Evolutionary conservation across 2,113 vertebrate genomes (phyloP).

Genomic region (Varanus komodoensis): DNA sequence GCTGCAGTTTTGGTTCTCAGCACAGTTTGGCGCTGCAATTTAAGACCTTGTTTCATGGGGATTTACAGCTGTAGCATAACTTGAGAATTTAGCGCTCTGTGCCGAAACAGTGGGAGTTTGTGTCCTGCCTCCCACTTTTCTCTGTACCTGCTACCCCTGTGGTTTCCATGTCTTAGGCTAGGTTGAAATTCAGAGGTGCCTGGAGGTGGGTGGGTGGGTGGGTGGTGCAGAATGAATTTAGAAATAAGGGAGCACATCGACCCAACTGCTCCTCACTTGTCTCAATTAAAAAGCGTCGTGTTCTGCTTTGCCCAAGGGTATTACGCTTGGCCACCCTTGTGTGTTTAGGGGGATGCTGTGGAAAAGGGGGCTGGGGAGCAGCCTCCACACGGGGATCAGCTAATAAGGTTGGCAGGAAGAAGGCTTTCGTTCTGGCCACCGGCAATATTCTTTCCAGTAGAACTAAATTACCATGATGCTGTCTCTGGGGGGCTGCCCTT

Average conservation of each 20-base stretch:
- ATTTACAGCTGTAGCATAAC: conserved; percentile 19
- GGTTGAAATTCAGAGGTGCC: not conserved
- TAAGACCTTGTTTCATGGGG: conserved; percentile 38
- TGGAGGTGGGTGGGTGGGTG: not conserved
- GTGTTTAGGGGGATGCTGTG: not conserved
- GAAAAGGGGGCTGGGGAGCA: no score
- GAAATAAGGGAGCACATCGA: not conserved
- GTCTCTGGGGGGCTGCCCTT: not conserved
- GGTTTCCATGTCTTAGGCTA: not conserved
- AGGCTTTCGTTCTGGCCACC: not conserved
- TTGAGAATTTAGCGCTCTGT: not conserved
- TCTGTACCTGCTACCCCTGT: not conserved
- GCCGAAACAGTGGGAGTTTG: no score
- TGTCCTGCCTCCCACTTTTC: not conserved
- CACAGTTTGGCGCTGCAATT: conserved; percentile 1
- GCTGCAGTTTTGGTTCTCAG: not conserved
- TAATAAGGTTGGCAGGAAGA: no score
- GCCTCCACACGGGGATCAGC: not conserved
- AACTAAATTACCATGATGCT: not conserved
- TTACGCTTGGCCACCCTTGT: not conserved
- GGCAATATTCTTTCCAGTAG: not conserved
- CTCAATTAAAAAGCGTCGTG: not conserved
- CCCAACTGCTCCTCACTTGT: no score
- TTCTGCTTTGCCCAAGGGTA: not conserved
- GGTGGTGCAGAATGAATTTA: no score